These are phyloP conservation scores for Enoplosus armatus DNA, from an alignment of 2,797 vertebrate genomes.

Conservation along the genomic window DNA sequence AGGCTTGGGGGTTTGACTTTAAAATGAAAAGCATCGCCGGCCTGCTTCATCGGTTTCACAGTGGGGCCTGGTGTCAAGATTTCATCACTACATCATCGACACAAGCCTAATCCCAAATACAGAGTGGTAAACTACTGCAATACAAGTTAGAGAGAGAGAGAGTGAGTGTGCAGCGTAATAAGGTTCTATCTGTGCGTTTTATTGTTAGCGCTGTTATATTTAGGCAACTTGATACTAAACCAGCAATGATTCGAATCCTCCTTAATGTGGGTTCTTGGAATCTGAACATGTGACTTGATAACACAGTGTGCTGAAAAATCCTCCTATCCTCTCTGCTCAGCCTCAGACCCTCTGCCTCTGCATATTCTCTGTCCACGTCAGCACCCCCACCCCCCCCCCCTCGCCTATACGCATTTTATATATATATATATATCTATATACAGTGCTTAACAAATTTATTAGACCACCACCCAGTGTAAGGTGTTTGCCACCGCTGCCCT, in stretches of 20 bases:
- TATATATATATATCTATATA: too few relatives aligned
- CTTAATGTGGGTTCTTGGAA: neutral
- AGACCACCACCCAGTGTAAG: too few relatives aligned
- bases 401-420: too few relatives aligned
- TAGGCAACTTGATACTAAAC: neutral
- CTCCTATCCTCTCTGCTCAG: neutral
- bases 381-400: too few relatives aligned
- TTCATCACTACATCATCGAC: too few relatives aligned
- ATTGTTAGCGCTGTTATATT: neutral
- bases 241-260: neutral
- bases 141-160: neutral
- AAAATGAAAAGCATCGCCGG: constrained; percentile 18
- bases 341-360: neutral
- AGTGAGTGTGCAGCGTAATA: neutral
- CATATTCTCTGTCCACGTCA: neutral
- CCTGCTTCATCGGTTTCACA: constrained; percentile 2
- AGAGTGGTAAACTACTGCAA: neutral
- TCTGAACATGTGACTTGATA: neutral
- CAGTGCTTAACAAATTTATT: too few relatives aligned
- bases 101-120: neutral
- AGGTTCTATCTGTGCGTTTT: neutral
- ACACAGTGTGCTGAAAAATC: neutral
- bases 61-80: too few relatives aligned
- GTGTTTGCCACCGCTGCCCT: too few relatives aligned
- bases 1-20: constrained; percentile 13